Percentiles rank a stretch among this genome's conserved stretches.
Conservation (phyloP, 2,888 invertebrate species). For the Chamaedrilus cognettii region DNA sequence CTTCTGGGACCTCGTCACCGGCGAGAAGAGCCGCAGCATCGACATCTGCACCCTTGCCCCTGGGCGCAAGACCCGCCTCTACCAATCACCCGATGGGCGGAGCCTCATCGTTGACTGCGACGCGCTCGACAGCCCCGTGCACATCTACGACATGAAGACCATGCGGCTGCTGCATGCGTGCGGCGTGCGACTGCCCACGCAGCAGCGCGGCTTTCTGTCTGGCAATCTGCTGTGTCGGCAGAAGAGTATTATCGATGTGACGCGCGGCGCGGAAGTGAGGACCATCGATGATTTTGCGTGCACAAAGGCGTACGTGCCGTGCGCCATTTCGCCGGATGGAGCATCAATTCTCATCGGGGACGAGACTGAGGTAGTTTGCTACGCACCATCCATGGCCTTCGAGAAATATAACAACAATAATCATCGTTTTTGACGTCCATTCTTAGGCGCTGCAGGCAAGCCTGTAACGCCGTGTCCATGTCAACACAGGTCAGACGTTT, state of each 20-base stretch:
- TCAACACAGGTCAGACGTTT: no score
- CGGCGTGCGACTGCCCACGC: slow-evolving; percentile 29
- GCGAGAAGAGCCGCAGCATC: slow-evolving; percentile 34
- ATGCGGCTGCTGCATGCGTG: slow-evolving; percentile 32
- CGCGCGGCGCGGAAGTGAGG: slow-evolving; percentile 29
- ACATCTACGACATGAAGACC: slow-evolving; percentile 37
- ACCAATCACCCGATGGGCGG: slow-evolving; percentile 34
- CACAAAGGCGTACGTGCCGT: slow-evolving; percentile 33
- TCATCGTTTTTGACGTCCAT: no score
- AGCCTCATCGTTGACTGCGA: slow-evolving; percentile 38
- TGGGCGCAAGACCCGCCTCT: slow-evolving; percentile 27
- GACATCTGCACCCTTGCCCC: slow-evolving; percentile 30
- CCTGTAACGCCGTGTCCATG: no score
- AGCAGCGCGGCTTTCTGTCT: slow-evolving; percentile 29
- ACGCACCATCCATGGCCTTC: no score
- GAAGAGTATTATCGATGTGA: slow-evolving; percentile 38
- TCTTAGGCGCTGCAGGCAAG: no score
- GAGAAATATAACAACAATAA: no score
- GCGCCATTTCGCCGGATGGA: slow-evolving; percentile 35
- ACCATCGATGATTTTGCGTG: slow-evolving; percentile 35
- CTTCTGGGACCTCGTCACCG: slow-evolving; percentile 38
- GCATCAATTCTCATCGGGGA: slow-evolving; percentile 34
- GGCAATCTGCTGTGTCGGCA: slow-evolving; percentile 37
- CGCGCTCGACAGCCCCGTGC: slow-evolving; percentile 27
- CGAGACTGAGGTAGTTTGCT: slow-evolving; percentile 23